Evolutionary conservation across 2,888 invertebrate genomes (phyloP).

Genomic region (Nomada fabriciana): DNA sequence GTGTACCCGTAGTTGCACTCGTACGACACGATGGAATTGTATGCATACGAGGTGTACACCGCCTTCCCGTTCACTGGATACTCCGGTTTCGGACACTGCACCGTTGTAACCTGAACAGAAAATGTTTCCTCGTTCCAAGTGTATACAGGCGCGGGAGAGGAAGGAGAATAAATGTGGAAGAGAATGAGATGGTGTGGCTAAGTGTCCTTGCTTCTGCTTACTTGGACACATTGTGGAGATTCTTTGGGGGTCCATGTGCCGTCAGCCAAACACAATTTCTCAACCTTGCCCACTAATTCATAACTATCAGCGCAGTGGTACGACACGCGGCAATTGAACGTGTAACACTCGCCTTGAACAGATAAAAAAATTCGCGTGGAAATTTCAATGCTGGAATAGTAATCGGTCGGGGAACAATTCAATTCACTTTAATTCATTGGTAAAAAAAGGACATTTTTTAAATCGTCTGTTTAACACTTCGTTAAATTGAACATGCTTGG

Average conservation of each 20-base stretch:
- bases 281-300: conserved; percentile 94
- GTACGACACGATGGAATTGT: conserved; percentile 97
- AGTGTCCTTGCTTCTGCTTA: conserved; percentile 54
- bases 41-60: conserved; percentile 95
- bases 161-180: neutral
- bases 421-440: too few relatives aligned
- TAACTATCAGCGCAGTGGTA: conserved; percentile 97
- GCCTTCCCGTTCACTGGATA: conserved; percentile 97
- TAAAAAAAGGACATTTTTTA: too few relatives aligned
- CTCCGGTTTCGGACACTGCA: conserved; percentile 96
- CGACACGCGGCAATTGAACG: conserved; percentile 95
- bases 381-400: too few relatives aligned
- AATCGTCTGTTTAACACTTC: too few relatives aligned
- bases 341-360: conserved; percentile 91
- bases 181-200: neutral
- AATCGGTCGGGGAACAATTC: too few relatives aligned
- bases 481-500: too few relatives aligned
- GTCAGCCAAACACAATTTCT: conserved; percentile 95
- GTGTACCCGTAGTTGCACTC: conserved; percentile 98
- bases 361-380: neutral
- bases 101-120: conserved; percentile 90
- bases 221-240: conserved; percentile 94
- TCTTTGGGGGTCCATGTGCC: conserved; percentile 97
- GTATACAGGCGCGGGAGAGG: neutral
- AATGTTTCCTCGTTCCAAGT: conserved; percentile 28